These are phyloP conservation scores for Drosophila hydei DNA, from an alignment of 1,140 invertebrate species.

Conservation along the genomic window DNA sequence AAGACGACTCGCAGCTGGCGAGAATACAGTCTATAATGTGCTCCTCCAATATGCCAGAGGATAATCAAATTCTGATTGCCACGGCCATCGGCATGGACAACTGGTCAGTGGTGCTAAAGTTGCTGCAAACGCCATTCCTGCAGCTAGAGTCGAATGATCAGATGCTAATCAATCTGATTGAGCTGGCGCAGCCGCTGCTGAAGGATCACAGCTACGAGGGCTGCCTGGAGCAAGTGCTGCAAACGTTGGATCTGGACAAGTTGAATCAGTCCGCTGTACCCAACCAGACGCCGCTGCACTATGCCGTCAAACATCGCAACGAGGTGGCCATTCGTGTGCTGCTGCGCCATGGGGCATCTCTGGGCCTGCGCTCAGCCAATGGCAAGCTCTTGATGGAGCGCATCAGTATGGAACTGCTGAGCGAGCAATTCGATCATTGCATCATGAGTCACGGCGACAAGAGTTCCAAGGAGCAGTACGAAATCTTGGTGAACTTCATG, in stretches of 20 bases:
- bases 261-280: neutral
- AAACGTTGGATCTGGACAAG: neutral
- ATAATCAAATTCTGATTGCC: neutral
- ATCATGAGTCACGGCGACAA: conserved; percentile 8
- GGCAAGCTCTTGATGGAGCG: neutral
- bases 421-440: conserved; percentile 21
- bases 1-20: too few species aligned
- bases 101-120: neutral
- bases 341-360: neutral
- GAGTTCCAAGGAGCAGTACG: neutral
- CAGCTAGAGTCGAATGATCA: neutral
- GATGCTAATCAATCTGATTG: neutral
- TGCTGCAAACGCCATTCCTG: neutral
- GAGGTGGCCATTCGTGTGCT: conserved; percentile 16
- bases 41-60: neutral
- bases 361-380: neutral
- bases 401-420: conserved; percentile 7
- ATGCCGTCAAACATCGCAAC: conserved; percentile 14
- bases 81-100: neutral
- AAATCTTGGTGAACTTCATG: conserved; percentile 3
- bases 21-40: neutral
- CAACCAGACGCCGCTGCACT: neutral
- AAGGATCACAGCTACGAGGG: neutral
- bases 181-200: neutral
- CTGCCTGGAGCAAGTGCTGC: neutral